Evolutionary conservation across 1,140 invertebrate genomes (phyloP), one percentile per base, ranked within the genome.

Genomic region (Thereuonema tuberculata): DNA sequence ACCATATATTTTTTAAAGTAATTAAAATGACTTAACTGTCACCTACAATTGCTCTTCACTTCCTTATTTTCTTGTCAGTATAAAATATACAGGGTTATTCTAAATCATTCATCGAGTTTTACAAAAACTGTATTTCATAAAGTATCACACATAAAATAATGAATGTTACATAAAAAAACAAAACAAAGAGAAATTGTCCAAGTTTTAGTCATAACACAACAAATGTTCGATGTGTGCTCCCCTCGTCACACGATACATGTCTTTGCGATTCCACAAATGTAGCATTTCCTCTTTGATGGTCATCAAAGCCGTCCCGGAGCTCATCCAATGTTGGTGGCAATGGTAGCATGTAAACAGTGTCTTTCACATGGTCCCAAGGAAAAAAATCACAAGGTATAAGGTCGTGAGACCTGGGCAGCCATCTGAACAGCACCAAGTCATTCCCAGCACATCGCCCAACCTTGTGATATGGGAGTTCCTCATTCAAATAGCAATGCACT

Each of bases 91-190:
- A 37, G 31, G 31, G 31, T 37, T 5, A 37, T 37, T 37, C 5
- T 23, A n/a, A 25, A 56, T 23, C 65, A 65, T 1, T 28, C n/a
- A 37, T 37, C 31, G 31, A 17, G 5, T 37, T 37, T 37, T 37
- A 37, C n/a, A 37, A 37, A 37, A 17, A 37, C 31, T 37, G 31
- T 37, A 37, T 50, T 56, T 21, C 23, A 31, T 23, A 28, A 23
- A 12, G 12, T 57, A 9, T 55, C n/a, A 43, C 21, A 61, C 47
- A 17, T 47, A 27, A 25, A 17, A 52, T 48, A 2, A 20, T 58
- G 1, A 53, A 53, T 25, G 31, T 37, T 37, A 37, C 31, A 37
- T 37, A 17, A 37, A 37, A 37, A 37, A n/a, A n/a, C n/a, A n/a
- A n/a, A n/a, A n/a, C n/a, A 25, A 21, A 37, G 5, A 20, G 9